A percentile compares a stretch with the other conserved stretches of the same genome.
Conservation (phyloP, 2,888 invertebrate species). For the Microchrysa polita region DNA sequence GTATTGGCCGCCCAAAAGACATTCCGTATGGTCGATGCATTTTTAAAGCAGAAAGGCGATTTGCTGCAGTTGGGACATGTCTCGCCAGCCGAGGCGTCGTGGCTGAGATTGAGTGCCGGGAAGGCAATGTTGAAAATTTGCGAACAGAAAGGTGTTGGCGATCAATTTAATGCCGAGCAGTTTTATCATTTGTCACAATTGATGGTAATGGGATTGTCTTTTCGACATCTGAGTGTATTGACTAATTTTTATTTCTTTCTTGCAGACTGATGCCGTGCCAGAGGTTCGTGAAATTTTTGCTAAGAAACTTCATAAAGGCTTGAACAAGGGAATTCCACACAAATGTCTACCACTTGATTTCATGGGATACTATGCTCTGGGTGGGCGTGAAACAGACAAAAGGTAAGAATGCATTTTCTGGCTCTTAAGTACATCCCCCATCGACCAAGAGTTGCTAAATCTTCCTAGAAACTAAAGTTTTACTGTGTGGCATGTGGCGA, state of each 20-base stretch:
- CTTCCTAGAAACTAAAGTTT: too few relatives aligned
- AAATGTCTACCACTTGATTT: conserved; percentile 95
- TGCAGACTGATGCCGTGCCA: conserved; percentile 76
- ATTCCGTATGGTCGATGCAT: conserved; percentile 92
- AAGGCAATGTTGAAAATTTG: conserved; percentile 97
- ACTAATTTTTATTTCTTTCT: conserved; percentile 12
- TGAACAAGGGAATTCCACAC: conserved; percentile 82
- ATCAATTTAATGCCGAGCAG: conserved; percentile 93
- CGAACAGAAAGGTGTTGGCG: conserved; percentile 95
- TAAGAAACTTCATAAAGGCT: conserved; percentile 90
- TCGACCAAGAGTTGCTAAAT: too few relatives aligned
- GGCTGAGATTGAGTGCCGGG: conserved; percentile 90
- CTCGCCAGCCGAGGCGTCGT: conserved; percentile 90
- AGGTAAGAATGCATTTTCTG: conserved; percentile 66
- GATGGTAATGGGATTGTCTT: conserved; percentile 71
- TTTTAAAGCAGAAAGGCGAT: conserved; percentile 92
- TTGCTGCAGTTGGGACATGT: conserved; percentile 77
- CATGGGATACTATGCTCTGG: conserved; percentile 94
- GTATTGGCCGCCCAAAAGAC: conserved; percentile 91
- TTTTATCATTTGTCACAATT: conserved; percentile 92
- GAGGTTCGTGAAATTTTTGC: conserved; percentile 91
- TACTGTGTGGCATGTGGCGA: too few relatives aligned
- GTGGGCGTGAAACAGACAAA: conserved; percentile 87
- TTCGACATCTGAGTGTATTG: not conserved
- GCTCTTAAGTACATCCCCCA: too few relatives aligned